phyloP scores from a whole-genome alignment of 2,888 invertebrate genomes.

The Sericinus montela region DNA sequence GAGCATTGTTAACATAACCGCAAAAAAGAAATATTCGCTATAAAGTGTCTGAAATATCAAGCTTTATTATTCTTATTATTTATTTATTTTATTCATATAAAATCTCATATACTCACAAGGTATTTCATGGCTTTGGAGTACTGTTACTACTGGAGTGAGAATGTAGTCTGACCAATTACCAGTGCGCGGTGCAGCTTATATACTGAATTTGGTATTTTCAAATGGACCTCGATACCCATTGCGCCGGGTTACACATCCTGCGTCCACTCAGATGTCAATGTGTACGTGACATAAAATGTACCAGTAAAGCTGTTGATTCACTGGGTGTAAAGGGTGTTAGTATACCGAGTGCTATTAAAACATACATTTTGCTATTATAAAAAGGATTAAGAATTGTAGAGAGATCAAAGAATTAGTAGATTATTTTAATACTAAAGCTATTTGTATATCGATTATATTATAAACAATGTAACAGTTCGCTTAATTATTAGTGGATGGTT shows the following conservation, averaged over 20 bases:
- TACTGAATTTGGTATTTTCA: constrained; percentile 48
- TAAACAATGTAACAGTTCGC: no score
- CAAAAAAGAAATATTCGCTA: not conserved
- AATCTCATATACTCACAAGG: constrained; percentile 46
- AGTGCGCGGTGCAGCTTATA: constrained; percentile 49
- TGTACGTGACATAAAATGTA: constrained; percentile 15
- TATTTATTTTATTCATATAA: not conserved
- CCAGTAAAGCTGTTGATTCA: not conserved
- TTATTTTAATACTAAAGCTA: no score
- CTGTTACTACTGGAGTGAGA: constrained; percentile 42
- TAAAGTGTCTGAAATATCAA: not conserved
- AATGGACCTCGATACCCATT: constrained; percentile 22
- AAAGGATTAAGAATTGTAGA: no score
- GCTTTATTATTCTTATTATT: no score
- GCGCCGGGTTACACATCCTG: constrained; percentile 35
- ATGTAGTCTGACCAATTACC: constrained; percentile 49
- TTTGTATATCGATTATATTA: no score
- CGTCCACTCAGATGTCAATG: constrained; percentile 20
- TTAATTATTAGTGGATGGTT: no score
- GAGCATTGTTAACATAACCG: not conserved
- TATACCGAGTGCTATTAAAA: not conserved
- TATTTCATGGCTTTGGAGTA: constrained; percentile 48
- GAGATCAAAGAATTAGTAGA: no score
- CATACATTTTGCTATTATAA: no score
- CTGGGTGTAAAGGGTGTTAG: not conserved